Conservation (phyloP, 92 coral and sea anemone species). For the Phenganax stokvisi region DNA sequence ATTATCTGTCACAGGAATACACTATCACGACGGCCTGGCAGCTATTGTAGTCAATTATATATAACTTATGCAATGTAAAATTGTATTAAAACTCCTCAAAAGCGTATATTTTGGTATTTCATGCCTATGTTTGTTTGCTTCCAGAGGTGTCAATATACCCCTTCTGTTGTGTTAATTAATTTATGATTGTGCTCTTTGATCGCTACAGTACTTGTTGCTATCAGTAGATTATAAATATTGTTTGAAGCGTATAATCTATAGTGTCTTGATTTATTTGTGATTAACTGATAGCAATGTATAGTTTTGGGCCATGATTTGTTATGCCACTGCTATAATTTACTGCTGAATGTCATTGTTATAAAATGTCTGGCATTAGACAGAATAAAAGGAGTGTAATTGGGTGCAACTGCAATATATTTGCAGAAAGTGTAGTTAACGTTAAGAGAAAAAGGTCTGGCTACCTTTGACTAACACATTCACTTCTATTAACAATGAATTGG, state of each 20-base stretch:
- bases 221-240: neutral
- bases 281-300: too few species aligned
- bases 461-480: too few species aligned
- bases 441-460: too few species aligned
- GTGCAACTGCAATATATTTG: too few species aligned
- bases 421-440: too few species aligned
- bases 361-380: too few species aligned
- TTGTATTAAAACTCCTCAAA: neutral
- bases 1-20: conserved; percentile 16
- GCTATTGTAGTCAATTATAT: neutral
- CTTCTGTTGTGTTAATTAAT: neutral
- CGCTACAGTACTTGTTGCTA: neutral
- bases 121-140: neutral
- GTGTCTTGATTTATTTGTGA: neutral
- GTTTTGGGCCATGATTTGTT: too few species aligned
- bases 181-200: neutral
- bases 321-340: too few species aligned
- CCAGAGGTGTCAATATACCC: neutral
- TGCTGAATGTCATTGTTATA: too few species aligned
- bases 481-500: too few species aligned
- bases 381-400: too few species aligned
- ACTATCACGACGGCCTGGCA: neutral
- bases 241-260: neutral
- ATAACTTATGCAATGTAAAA: neutral
- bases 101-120: neutral